Evolutionary conservation across 2,888 invertebrate species (phyloP).

Genomic region (Helleia helle): DNA sequence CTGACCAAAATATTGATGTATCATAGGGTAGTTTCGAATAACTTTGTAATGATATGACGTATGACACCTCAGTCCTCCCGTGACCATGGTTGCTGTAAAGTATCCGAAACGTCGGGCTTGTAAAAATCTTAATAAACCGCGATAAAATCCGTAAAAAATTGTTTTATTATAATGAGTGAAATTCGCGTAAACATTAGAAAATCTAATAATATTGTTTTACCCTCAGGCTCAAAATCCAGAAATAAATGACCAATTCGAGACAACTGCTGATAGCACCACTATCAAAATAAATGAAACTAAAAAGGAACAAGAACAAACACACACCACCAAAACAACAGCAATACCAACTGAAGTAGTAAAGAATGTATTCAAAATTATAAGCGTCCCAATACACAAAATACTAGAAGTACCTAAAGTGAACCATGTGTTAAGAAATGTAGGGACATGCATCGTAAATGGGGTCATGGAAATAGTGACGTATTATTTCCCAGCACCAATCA

Average conservation of each 20-base stretch:
- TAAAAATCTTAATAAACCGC: too few relatives aligned
- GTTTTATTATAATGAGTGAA: too few relatives aligned
- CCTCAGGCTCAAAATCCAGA: conserved; percentile 41
- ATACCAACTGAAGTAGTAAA: too few relatives aligned
- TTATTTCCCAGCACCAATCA: conserved; percentile 52
- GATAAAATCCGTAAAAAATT: too few relatives aligned
- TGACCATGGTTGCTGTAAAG: too few relatives aligned
- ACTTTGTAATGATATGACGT: too few relatives aligned
- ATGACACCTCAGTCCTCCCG: too few relatives aligned
- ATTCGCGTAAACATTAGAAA: too few relatives aligned
- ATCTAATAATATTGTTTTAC: too few relatives aligned
- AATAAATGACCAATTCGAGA: conserved; percentile 38
- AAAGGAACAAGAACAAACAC: conserved; percentile 4
- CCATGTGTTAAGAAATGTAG: conserved; percentile 45
- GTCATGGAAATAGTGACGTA: conserved; percentile 51
- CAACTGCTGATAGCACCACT: conserved; percentile 9
- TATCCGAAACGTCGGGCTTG: too few relatives aligned
- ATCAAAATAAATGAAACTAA: background rate
- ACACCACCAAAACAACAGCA: background rate
- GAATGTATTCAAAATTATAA: conserved; percentile 30
- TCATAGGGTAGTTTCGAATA: too few relatives aligned
- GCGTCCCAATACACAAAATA: conserved; percentile 30
- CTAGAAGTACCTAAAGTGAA: conserved; percentile 39
- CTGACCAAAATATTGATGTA: too few relatives aligned
- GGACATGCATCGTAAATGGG: conserved; percentile 56